Evolutionary conservation across 2,113 vertebrate genomes (phyloP).

Genomic region (Uria lomvia): DNA sequence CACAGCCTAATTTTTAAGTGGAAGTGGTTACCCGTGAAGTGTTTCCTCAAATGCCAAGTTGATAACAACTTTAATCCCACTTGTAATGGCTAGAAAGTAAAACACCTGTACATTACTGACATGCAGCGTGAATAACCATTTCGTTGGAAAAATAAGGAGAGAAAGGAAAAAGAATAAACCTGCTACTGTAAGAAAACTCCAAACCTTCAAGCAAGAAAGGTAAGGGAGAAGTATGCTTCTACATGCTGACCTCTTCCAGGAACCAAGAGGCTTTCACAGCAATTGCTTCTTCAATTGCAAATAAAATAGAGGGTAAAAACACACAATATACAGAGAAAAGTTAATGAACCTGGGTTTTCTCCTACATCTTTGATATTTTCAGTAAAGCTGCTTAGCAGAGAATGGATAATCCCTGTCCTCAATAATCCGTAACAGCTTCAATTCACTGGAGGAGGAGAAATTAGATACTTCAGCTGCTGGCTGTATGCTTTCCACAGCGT

Average conservation of each 20-base stretch:
- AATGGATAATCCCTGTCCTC: constrained; percentile 59
- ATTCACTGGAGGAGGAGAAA: neutral
- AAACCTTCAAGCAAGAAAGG: neutral
- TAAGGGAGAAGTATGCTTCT: neutral
- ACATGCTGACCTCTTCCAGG: neutral
- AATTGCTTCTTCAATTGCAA: neutral
- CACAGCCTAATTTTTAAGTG: neutral
- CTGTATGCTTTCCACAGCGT: neutral
- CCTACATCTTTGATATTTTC: constrained; percentile 35
- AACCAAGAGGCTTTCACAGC: neutral
- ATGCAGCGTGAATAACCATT: neutral
- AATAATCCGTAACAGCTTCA: constrained; percentile 27
- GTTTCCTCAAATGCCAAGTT: neutral
- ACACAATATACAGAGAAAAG: neutral
- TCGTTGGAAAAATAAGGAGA: neutral
- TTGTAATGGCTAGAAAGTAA: neutral
- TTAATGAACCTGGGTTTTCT: constrained; percentile 7
- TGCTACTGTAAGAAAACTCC: neutral
- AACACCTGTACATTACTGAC: neutral
- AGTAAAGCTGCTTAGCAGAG: constrained; percentile 62
- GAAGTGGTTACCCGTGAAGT: neutral
- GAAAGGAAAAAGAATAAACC: neutral
- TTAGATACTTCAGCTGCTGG: neutral
- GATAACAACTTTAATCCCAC: neutral
- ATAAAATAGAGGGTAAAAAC: neutral